These are phyloP conservation scores for Scolanthus callimorphus DNA, from an alignment of 92 coral and sea anemone species.

Conservation along the genomic window DNA sequence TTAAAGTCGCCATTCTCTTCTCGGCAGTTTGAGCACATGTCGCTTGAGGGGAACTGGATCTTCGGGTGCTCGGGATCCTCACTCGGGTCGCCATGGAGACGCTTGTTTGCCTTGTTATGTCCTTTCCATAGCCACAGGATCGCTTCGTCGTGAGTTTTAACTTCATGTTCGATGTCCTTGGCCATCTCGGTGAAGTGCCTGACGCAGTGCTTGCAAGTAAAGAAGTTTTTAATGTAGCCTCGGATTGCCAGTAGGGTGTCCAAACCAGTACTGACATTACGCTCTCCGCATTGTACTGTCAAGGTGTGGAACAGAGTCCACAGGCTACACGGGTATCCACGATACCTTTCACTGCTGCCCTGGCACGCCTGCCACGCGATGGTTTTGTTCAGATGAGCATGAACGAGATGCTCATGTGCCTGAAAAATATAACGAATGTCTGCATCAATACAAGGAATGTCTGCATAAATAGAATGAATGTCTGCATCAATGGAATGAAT, in stretches of 20 bases:
- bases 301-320: slow-evolving; percentile 93
- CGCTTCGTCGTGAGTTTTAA: slow-evolving; percentile 65
- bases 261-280: slow-evolving; percentile 31
- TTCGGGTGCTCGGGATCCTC: slow-evolving; percentile 88
- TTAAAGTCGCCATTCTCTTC: slow-evolving; percentile 53
- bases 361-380: slow-evolving; percentile 67
- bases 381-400: too few relatives aligned
- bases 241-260: slow-evolving; percentile 57
- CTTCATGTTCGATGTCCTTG: slow-evolving; percentile 60
- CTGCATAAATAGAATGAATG: too few relatives aligned
- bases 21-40: slow-evolving; percentile 71
- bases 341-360: slow-evolving; percentile 82
- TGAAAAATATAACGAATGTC: too few relatives aligned
- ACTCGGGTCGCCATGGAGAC: slow-evolving; percentile 80
- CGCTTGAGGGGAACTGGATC: slow-evolving; percentile 81
- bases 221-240: slow-evolving; percentile 77
- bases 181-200: slow-evolving; percentile 83
- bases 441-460: too few relatives aligned
- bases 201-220: slow-evolving; percentile 77
- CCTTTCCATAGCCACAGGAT: slow-evolving; percentile 93
- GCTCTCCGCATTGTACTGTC: slow-evolving; percentile 68
- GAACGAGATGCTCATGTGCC: too few relatives aligned
- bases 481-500: too few relatives aligned
- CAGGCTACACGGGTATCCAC: slow-evolving; percentile 91
- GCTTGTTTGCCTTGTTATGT: slow-evolving; percentile 86